Evolutionary conservation across 2,888 invertebrate species (phyloP).

Genomic region (Pterostichus niger): DNA sequence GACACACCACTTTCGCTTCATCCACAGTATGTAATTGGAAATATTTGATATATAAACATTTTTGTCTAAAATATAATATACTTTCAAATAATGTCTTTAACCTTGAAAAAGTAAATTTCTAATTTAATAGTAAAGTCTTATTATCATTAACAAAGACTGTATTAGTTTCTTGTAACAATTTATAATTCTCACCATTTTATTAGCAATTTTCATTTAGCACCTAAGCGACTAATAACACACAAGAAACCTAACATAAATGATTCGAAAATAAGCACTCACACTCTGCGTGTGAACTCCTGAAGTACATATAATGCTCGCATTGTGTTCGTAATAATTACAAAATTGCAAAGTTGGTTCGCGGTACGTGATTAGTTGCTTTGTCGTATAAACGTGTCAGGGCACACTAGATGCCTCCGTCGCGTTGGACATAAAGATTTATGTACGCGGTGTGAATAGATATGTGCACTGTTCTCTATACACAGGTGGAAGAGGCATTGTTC

Average conservation of each 20-base stretch:
- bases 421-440: constrained; percentile 3
- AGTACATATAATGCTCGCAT: constrained; percentile 7
- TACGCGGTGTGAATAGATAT: constrained; percentile 6
- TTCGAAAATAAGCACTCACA: constrained; percentile 3
- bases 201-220: background rate
- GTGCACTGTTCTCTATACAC: background rate
- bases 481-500: constrained; percentile 7
- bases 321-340: constrained; percentile 15
- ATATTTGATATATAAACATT: too few species aligned
- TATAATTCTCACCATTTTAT: too few species aligned
- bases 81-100: too few species aligned
- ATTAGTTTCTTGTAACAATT: too few species aligned
- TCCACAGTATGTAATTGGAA: too few species aligned
- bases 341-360: constrained; percentile 7
- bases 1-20: too few species aligned
- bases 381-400: constrained; percentile 4
- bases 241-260: background rate
- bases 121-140: too few species aligned
- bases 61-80: too few species aligned
- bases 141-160: too few species aligned
- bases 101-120: too few species aligned
- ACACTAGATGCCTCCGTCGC: constrained; percentile 3
- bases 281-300: background rate
- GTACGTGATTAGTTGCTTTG: constrained; percentile 12
- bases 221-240: background rate